Evolutionary conservation across 2,888 invertebrate species (phyloP).

Genomic region (Leucoma salicis): DNA sequence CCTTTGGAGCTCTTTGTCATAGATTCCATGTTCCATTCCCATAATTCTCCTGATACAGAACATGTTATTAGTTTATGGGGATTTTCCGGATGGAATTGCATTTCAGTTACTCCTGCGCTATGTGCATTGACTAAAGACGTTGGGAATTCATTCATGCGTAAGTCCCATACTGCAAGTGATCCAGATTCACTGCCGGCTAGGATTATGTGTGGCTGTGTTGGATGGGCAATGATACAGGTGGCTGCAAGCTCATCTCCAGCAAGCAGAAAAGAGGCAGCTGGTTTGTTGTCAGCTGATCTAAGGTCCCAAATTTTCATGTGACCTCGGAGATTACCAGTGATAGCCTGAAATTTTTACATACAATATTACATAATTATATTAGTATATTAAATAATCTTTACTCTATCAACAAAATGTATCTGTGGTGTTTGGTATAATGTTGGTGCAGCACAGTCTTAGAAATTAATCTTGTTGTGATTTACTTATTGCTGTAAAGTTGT

Average conservation of each 20-base stretch:
- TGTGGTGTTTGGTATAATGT: too few relatives aligned
- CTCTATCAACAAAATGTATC: too few relatives aligned
- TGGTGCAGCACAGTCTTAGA: too few relatives aligned
- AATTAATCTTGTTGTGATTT: too few relatives aligned
- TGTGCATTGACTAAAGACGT: slow-evolving; percentile 91
- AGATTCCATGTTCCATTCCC: slow-evolving; percentile 92
- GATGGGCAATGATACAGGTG: slow-evolving; percentile 90
- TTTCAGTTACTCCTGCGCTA: slow-evolving; percentile 89
- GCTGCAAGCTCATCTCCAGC: slow-evolving; percentile 88
- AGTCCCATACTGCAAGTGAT: slow-evolving; percentile 93
- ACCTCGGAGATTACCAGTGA: slow-evolving; percentile 93
- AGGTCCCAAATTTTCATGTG: slow-evolving; percentile 96
- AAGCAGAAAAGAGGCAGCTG: slow-evolving; percentile 87
- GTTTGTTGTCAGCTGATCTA: slow-evolving; percentile 83
- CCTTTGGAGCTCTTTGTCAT: slow-evolving; percentile 65
- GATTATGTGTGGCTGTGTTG: slow-evolving; percentile 92
- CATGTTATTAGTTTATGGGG: slow-evolving; percentile 93
- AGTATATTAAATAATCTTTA: too few relatives aligned
- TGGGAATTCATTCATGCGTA: slow-evolving; percentile 91
- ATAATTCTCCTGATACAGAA: slow-evolving; percentile 91
- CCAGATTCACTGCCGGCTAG: slow-evolving; percentile 94
- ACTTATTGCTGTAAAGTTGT: too few relatives aligned
- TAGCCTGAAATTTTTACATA: slow-evolving; percentile 74
- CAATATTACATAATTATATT: too few relatives aligned
- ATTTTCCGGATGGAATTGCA: slow-evolving; percentile 92